Conservation (phyloP, 2,113 vertebrate genomes). For the Trematocara marginatum region DNA sequence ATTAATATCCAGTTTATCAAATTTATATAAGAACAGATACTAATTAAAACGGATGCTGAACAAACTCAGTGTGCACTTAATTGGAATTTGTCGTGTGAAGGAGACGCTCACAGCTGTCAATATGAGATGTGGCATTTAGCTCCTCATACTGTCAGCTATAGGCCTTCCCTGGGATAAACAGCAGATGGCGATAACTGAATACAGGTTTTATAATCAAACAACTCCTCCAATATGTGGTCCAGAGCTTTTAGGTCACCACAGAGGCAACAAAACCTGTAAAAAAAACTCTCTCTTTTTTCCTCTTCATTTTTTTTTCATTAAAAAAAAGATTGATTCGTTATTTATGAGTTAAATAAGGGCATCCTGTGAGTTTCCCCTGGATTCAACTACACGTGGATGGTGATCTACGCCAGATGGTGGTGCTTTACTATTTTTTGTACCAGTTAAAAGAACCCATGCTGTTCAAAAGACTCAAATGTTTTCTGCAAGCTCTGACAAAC, state of each 20-base stretch:
- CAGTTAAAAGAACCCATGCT: neutral
- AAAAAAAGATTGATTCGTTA: neutral
- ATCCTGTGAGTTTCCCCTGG: neutral
- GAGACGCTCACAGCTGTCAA: slow-evolving; percentile 24
- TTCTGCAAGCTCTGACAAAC: neutral
- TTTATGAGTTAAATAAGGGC: neutral
- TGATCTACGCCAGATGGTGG: slow-evolving; percentile 41
- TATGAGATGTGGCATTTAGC: slow-evolving; percentile 2
- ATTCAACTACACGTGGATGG: neutral
- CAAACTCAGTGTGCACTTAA: neutral
- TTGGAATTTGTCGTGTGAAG: slow-evolving; percentile 7
- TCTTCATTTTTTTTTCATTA: neutral
- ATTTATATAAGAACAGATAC: neutral
- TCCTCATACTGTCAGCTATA: neutral
- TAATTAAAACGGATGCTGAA: neutral
- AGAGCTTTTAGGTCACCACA: neutral
- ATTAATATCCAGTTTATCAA: neutral
- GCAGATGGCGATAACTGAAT: slow-evolving; percentile 61
- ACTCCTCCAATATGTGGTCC: neutral
- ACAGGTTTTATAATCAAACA: neutral
- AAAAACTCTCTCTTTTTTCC: neutral
- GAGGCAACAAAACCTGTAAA: neutral
- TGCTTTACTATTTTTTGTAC: slow-evolving; percentile 17
- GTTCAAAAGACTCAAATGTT: neutral
- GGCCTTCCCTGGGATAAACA: slow-evolving; percentile 40